These are phyloP conservation scores for Macquaria ambigua DNA, from an alignment of 2,113 vertebrate species.

Conservation along the genomic window DNA sequence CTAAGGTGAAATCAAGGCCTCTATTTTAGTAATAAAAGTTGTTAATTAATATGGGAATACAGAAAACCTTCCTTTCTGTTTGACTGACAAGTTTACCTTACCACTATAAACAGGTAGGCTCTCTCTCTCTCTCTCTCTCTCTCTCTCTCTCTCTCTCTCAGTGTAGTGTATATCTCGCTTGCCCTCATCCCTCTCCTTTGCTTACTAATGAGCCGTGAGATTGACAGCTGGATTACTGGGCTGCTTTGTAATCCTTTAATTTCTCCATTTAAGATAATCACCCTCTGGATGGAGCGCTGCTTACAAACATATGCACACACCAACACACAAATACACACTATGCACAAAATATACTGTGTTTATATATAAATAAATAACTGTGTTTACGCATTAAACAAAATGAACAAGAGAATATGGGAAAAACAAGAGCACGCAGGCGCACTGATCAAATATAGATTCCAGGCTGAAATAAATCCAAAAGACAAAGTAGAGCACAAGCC, in stretches of 20 bases:
- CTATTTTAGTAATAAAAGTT: background rate
- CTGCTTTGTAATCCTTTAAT: slow-evolving; percentile 84
- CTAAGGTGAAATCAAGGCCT: slow-evolving; percentile 5
- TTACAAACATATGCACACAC: slow-evolving; percentile 38
- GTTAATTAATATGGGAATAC: slow-evolving; percentile 27
- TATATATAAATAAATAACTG: slow-evolving; percentile 37
- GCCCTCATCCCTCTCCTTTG: slow-evolving; percentile 57
- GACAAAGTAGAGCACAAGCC: slow-evolving; percentile 52
- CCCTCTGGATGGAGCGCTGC: slow-evolving; percentile 68
- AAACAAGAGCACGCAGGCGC: slow-evolving; percentile 12
- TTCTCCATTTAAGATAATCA: slow-evolving; percentile 83
- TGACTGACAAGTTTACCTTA: slow-evolving; percentile 49
- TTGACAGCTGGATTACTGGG: slow-evolving; percentile 85
- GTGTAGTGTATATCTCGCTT: background rate
- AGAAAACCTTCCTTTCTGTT: slow-evolving; percentile 9
- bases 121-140: slow-evolving; percentile 5
- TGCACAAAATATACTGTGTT: slow-evolving; percentile 33
- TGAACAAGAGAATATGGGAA: slow-evolving; percentile 41
- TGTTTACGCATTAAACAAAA: slow-evolving; percentile 45
- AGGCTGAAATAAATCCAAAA: slow-evolving; percentile 63
- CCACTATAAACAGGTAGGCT: slow-evolving; percentile 4
- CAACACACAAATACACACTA: slow-evolving; percentile 16
- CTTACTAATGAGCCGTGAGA: slow-evolving; percentile 82
- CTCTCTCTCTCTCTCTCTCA: slow-evolving; percentile 15
- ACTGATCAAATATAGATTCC: slow-evolving; percentile 65